Evolutionary conservation across 1,140 invertebrate genomes (phyloP).

Genomic region (Melipona quadrifasciata): DNA sequence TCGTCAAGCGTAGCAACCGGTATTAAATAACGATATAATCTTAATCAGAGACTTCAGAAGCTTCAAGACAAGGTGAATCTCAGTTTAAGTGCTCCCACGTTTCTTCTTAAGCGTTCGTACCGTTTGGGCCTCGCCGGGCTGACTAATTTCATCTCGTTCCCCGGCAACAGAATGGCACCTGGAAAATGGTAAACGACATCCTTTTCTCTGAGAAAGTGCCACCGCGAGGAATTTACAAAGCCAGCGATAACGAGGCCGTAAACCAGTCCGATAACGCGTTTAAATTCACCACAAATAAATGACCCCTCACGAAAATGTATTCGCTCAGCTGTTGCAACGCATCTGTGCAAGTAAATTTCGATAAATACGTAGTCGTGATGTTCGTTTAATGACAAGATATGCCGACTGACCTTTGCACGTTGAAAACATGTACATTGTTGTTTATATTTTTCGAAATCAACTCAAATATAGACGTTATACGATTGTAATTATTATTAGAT

Average conservation of each 20-base stretch:
- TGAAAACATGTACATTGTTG: too few relatives aligned
- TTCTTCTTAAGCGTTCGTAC: slow-evolving; percentile 4
- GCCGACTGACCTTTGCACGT: too few relatives aligned
- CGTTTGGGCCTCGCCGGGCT: neutral
- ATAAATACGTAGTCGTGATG: neutral
- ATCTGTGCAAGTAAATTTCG: neutral
- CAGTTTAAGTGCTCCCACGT: neutral
- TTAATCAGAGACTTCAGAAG: neutral
- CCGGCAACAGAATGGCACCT: neutral
- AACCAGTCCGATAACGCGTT: slow-evolving; percentile 20
- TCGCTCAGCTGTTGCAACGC: neutral
- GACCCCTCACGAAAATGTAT: neutral
- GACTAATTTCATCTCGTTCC: neutral
- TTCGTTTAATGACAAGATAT: neutral
- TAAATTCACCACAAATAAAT: neutral
- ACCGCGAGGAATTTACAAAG: neutral
- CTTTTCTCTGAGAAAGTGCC: neutral
- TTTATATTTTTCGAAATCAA: too few relatives aligned
- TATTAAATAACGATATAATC: slow-evolving; percentile 7
- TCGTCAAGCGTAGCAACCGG: neutral
- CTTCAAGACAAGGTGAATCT: slow-evolving; percentile 5
- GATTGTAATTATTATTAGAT: too few relatives aligned
- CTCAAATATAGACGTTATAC: too few relatives aligned
- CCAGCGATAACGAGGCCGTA: slow-evolving; percentile 13
- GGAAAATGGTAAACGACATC: neutral